Percentiles rank a stretch among this genome's conserved stretches.
phyloP scores from a whole-genome alignment of 2,888 invertebrate species.

The Eupithecia subfuscata region DNA sequence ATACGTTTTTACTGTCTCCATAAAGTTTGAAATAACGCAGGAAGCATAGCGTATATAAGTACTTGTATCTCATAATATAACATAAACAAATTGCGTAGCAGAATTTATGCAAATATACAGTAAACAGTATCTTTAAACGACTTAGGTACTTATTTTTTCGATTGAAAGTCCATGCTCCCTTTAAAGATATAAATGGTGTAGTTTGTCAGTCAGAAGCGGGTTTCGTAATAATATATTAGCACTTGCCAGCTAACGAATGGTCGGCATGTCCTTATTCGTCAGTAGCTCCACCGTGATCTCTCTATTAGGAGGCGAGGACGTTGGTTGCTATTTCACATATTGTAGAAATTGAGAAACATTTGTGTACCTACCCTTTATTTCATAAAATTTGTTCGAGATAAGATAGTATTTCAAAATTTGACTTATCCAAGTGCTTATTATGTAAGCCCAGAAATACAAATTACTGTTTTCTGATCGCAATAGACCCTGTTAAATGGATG shows the following conservation, averaged over 20 bases:
- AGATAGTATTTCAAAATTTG: too few species aligned
- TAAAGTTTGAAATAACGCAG: conserved; percentile 18
- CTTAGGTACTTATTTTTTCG: conserved; percentile 1
- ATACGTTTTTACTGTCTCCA: conserved; percentile 7
- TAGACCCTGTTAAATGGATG: not conserved
- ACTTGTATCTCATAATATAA: not conserved
- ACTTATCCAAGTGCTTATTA: too few species aligned
- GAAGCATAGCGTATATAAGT: conserved; percentile 9
- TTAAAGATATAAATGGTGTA: conserved; percentile 33
- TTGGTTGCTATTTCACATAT: conserved; percentile 49
- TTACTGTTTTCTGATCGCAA: too few species aligned
- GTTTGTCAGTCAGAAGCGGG: conserved; percentile 44
- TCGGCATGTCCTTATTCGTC: conserved; percentile 64
- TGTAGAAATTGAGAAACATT: conserved; percentile 39
- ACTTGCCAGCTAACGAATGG: conserved; percentile 59
- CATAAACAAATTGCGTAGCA: conserved; percentile 2
- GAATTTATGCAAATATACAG: conserved; percentile 14
- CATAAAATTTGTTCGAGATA: not conserved
- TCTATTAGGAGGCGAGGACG: conserved; percentile 69
- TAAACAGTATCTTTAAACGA: conserved; percentile 15
- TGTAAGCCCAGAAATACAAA: too few species aligned
- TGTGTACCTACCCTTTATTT: not conserved
- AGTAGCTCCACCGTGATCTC: conserved; percentile 70
- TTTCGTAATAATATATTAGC: conserved; percentile 65
- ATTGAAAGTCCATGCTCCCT: conserved; percentile 29